Conservation (phyloP, 2,888 invertebrate species). For the Eupithecia inturbata region DNA sequence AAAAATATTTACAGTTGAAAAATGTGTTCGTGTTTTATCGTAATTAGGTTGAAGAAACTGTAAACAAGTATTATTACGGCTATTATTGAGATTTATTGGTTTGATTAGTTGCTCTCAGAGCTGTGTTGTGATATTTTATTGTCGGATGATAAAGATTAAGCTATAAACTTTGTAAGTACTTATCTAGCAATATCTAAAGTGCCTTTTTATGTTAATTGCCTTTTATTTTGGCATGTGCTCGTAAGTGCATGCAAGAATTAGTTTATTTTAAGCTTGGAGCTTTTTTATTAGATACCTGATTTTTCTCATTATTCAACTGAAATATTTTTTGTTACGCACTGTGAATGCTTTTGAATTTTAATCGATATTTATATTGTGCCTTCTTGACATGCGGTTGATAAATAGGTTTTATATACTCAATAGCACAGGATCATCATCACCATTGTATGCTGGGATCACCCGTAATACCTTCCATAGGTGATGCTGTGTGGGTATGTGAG, state of each 20-base stretch:
- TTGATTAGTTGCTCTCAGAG: constrained; percentile 47
- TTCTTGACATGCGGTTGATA: neutral
- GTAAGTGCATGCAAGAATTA: neutral
- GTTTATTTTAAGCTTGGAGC: neutral
- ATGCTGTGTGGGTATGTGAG: neutral
- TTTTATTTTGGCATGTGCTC: neutral
- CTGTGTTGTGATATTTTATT: constrained; percentile 56
- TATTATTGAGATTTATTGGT: constrained; percentile 52
- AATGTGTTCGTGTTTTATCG: constrained; percentile 47
- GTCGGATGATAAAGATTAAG: constrained; percentile 53
- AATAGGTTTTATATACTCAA: neutral
- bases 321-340: neutral
- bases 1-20: constrained; percentile 23
- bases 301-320: neutral
- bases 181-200: constrained; percentile 15
- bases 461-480: neutral
- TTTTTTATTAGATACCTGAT: neutral
- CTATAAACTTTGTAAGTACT: constrained; percentile 51
- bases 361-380: neutral
- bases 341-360: neutral
- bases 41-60: constrained; percentile 27
- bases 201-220: neutral
- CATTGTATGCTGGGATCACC: neutral
- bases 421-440: neutral
- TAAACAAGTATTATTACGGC: constrained; percentile 50